Evolutionary conservation across 2,797 vertebrate genomes (phyloP).

Genomic region (Rhinoraja longicauda): DNA sequence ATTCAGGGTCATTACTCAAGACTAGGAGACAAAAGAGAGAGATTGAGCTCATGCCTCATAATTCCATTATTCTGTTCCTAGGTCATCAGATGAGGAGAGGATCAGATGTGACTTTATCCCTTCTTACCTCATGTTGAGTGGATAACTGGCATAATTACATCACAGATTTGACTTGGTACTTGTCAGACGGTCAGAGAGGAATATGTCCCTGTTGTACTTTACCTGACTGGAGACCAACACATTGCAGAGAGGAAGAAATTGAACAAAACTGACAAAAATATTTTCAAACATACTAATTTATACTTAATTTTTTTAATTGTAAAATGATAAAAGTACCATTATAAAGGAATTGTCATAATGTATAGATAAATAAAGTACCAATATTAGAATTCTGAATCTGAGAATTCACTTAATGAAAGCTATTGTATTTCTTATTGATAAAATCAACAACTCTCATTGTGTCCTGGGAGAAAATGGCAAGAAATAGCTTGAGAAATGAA

Average conservation of each 20-base stretch:
- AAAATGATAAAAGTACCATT: not conserved
- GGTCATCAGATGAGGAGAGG: not conserved
- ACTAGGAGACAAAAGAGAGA: not conserved
- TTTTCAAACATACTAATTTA: not conserved
- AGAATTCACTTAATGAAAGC: not conserved
- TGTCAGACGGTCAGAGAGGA: not conserved
- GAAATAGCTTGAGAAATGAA: constrained; percentile 45
- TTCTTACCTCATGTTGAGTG: not conserved
- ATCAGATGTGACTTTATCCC: not conserved
- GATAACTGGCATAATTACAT: not conserved
- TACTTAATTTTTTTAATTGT: not conserved
- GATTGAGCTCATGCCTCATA: not conserved
- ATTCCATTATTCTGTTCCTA: not conserved
- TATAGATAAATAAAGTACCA: not conserved
- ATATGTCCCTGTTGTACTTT: not conserved
- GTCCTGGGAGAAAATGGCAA: not conserved
- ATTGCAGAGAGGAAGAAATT: too few species aligned
- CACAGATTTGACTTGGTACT: not conserved
- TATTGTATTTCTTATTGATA: constrained; percentile 16
- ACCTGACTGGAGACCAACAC: not conserved
- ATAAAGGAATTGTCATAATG: not conserved
- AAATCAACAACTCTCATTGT: not conserved
- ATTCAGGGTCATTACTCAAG: too few species aligned
- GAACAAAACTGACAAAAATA: not conserved
- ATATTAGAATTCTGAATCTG: not conserved